Evolutionary conservation across 2,797 vertebrate genomes (phyloP).

Genomic region (Pseudocheirus occidentalis): DNA sequence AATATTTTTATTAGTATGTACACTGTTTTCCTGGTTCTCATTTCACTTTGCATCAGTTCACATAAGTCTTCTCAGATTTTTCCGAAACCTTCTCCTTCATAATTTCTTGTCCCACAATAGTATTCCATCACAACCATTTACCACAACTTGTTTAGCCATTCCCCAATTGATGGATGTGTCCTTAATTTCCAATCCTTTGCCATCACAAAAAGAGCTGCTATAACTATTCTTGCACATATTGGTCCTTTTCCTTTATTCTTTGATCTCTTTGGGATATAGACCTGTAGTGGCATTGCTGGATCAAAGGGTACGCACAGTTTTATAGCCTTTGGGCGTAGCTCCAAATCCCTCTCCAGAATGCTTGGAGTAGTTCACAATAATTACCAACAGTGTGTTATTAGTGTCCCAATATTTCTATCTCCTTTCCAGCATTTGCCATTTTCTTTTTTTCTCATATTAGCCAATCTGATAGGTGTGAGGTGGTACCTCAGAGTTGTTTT

Average conservation of each 20-base stretch:
- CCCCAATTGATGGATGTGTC: neutral
- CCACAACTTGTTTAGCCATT: neutral
- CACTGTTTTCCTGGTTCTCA: neutral
- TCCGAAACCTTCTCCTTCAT: neutral
- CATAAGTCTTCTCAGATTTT: neutral
- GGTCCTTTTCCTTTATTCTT: neutral
- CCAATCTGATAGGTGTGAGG: too few species aligned
- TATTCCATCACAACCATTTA: neutral
- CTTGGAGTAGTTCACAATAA: too few species aligned
- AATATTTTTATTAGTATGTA: neutral
- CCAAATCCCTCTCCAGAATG: too few species aligned
- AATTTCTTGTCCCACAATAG: neutral
- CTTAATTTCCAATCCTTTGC: neutral
- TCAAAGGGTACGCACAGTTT: too few species aligned
- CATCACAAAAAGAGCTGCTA: neutral
- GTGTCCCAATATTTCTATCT: too few species aligned
- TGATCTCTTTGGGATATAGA: neutral
- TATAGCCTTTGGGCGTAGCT: too few species aligned
- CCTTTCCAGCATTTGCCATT: too few species aligned
- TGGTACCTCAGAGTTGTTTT: too few species aligned
- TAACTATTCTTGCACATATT: neutral
- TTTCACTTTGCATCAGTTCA: neutral
- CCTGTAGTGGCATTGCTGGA: too few species aligned
- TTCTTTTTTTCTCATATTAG: too few species aligned
- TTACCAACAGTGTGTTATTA: too few species aligned